These are phyloP conservation scores for Corbicula japonica DNA, from an alignment of 2,888 invertebrate genomes.

Conservation along the genomic window DNA sequence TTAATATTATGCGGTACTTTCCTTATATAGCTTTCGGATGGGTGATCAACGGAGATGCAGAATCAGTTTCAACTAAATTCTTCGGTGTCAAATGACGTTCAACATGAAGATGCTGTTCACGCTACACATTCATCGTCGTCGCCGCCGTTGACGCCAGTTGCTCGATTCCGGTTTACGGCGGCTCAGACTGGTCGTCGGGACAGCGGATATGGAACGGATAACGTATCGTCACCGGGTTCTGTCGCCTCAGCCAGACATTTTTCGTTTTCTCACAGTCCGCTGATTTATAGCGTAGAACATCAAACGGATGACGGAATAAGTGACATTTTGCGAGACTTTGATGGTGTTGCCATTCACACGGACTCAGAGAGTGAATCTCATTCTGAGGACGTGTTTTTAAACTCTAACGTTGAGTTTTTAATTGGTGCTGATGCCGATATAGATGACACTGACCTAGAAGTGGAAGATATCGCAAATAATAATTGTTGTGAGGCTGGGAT, in stretches of 20 bases:
- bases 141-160: background rate
- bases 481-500: background rate
- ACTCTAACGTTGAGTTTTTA: too few relatives aligned
- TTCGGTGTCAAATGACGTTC: too few relatives aligned
- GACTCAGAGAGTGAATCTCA: background rate
- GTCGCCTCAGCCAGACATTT: background rate
- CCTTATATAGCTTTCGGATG: too few relatives aligned
- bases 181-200: background rate
- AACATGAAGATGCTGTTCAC: too few relatives aligned
- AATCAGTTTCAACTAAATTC: too few relatives aligned
- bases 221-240: conserved; percentile 3
- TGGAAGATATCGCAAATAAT: background rate
- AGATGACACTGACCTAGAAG: conserved; percentile 4
- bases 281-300: too few relatives aligned
- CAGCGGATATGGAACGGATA: conserved; percentile 19
- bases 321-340: background rate
- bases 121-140: too few relatives aligned
- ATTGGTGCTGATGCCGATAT: too few relatives aligned
- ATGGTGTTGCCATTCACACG: background rate
- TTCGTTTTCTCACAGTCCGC: background rate
- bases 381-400: too few relatives aligned
- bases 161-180: background rate
- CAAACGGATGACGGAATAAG: too few relatives aligned
- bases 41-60: too few relatives aligned
- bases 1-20: too few relatives aligned